Percentiles rank a stretch among this genome's conserved stretches.
Evolutionary conservation across 1,140 invertebrate species (phyloP).

Genomic region (Polypedilum pembai): DNA sequence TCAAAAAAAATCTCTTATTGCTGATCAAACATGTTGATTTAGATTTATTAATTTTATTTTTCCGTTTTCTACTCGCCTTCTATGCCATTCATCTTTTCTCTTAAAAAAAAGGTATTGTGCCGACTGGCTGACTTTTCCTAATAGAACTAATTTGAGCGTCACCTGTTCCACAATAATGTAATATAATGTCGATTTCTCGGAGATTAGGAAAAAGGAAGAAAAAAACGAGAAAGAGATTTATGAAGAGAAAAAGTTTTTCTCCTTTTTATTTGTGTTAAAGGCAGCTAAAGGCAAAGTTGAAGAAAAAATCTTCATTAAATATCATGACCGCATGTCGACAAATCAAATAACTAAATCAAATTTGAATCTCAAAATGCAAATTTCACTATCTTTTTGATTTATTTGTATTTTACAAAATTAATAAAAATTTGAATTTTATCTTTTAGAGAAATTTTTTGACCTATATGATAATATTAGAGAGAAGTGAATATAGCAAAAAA

Average conservation of each 20-base stretch:
- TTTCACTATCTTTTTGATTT: too few relatives aligned
- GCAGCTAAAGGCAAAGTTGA: background rate
- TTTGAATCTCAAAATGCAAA: background rate
- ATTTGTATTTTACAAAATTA: too few relatives aligned
- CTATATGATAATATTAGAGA: too few relatives aligned
- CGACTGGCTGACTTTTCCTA: background rate
- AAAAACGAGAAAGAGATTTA: background rate
- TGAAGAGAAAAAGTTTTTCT: conserved; percentile 19
- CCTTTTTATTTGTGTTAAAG: background rate
- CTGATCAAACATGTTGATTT: conserved; percentile 21
- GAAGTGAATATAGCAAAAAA: too few relatives aligned
- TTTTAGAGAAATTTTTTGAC: too few relatives aligned
- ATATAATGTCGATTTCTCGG: background rate
- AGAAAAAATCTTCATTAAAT: background rate
- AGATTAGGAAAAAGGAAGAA: background rate
- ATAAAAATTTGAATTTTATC: too few relatives aligned
- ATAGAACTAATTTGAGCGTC: conserved; percentile 22
- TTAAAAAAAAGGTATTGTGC: background rate
- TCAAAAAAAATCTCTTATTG: conserved; percentile 11
- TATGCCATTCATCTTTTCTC: background rate
- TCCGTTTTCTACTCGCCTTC: background rate
- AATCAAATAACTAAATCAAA: background rate
- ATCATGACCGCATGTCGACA: background rate
- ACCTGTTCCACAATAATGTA: conserved; percentile 18
- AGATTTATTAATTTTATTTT: conserved; percentile 26